phyloP scores from a whole-genome alignment of 2,113 vertebrate genomes.

The Alethe castanea region DNA sequence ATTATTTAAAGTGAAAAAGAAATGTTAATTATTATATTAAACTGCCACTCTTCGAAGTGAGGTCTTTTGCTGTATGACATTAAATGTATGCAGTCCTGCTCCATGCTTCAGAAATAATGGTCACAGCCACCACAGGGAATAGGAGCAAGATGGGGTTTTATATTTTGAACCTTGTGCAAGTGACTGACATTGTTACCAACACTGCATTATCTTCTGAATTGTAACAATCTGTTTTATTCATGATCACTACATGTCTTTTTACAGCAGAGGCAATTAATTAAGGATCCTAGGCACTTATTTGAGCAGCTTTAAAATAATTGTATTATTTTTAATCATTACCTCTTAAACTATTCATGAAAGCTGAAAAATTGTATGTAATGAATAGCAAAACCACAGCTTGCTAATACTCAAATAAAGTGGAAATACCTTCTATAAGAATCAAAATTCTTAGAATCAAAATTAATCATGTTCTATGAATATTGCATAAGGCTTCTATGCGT shows the following conservation, averaged over 20 bases:
- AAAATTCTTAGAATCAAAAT: constrained; percentile 1
- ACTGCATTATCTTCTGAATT: not conserved
- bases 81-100: not conserved
- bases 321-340: not conserved
- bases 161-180: not conserved
- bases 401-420: not conserved
- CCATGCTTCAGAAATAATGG: not conserved
- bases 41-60: not conserved
- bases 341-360: not conserved
- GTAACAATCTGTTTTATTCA: not conserved
- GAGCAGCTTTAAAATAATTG: not conserved
- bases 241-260: not conserved
- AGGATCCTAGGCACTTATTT: not conserved
- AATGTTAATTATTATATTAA: not conserved
- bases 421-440: not conserved
- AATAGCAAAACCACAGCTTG: not conserved
- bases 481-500: not conserved
- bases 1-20: not conserved
- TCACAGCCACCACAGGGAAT: not conserved
- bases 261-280: not conserved
- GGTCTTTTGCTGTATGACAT: not conserved
- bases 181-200: not conserved
- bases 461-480: not conserved
- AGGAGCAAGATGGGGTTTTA: not conserved
- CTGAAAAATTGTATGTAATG: not conserved